Conservation (phyloP, 2,797 vertebrate genomes). For the Mormyrops attenuatus region DNA sequence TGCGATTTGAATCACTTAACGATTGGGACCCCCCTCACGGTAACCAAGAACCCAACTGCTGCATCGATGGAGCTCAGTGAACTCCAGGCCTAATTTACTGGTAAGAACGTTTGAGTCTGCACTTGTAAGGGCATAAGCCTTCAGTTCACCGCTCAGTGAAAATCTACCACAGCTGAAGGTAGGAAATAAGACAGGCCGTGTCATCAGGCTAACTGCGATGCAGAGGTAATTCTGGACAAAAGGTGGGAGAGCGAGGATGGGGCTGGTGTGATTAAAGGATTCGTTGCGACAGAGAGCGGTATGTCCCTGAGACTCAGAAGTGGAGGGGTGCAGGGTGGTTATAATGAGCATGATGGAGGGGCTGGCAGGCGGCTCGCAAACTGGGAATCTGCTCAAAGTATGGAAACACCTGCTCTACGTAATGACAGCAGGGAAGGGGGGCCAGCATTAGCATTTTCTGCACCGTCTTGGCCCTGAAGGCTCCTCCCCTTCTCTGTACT, state of each 20-base stretch:
- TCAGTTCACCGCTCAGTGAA: background rate
- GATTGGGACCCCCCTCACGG: background rate
- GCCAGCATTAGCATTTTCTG: background rate
- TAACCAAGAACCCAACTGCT: background rate
- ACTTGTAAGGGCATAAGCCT: background rate
- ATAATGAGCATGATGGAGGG: background rate
- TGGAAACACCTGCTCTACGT: background rate
- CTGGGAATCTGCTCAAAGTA: constrained; percentile 2
- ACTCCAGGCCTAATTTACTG: background rate
- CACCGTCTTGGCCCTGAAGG: constrained; percentile 24
- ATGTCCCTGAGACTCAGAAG: background rate
- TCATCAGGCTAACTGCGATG: background rate
- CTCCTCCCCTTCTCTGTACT: constrained; percentile 35
- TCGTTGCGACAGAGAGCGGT: background rate
- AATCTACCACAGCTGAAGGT: background rate
- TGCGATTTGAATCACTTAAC: background rate
- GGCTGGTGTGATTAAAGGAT: background rate
- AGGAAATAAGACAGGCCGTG: background rate
- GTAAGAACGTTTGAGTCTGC: background rate
- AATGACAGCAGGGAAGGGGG: background rate
- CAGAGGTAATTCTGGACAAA: background rate
- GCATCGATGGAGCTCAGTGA: background rate
- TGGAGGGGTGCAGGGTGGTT: background rate
- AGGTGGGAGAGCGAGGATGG: background rate
- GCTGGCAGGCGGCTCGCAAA: background rate